Base-by-base conservation (phyloP, 2,888 invertebrate species). In the Xylocampa areola region DNA sequence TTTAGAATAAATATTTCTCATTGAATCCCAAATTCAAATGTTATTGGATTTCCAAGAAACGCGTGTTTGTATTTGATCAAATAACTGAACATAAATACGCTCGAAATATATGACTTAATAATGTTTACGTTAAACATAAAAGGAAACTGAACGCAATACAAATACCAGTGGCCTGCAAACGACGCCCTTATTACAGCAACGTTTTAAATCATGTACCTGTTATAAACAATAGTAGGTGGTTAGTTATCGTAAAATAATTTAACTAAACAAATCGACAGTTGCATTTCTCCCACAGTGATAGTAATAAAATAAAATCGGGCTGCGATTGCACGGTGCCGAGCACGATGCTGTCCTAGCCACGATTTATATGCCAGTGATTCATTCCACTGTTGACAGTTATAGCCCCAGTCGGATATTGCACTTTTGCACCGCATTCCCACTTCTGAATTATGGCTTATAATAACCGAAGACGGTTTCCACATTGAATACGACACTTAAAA, bases 301-400 rank as follows among this genome's bases (percentile, higher is more conserved):
- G 81, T 82, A 84, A 87, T 87, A 88, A 88, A 89, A 90, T 87
- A 86, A 89, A 88, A 90, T 86, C 86, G 84, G 83, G 77, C 77
- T 78, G 76, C 85, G 82, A 86, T 85, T 82, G 86, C 82, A 75
- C 73, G 76, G 80, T 77, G 63, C 73, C 45, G 75, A 69, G 84
- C 80, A 81, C 86, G 85, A 81, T 81, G 81, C 86, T 85, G 90
- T 91, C 87, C 84, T 79, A 77, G 73, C 72, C 59, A 80, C 82
- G 87, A 92, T 92, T 92, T 92, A 92, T 91, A 79, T 68, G 76
- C 80, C 86, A 86, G 85, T 92, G 92, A 94, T 92, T 93, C 92
- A 92, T 92, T 87, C 83, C 77, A 68, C 79, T 77, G 90, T 83
- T 89, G 91, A 92, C 91, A 89, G 89, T 90, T 90, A 90, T 90